Conservation (phyloP, 1,140 invertebrate species). For the Periplaneta americana region DNA sequence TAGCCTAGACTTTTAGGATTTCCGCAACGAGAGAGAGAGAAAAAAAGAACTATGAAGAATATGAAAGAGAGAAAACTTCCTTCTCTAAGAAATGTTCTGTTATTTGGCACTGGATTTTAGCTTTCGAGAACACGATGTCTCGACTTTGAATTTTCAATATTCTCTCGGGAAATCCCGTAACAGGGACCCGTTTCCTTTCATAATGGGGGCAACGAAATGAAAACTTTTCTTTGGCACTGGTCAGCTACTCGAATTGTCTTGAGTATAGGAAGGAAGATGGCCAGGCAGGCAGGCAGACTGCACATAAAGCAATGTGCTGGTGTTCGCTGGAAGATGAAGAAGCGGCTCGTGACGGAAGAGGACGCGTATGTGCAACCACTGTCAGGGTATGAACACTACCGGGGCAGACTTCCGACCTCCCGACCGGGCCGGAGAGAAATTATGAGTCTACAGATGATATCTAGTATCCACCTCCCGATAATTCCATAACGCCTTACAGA, state of each 20-base stretch:
- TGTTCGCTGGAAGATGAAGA: background rate
- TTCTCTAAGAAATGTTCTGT: too few relatives aligned
- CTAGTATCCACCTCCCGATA: background rate
- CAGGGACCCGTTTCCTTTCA: background rate
- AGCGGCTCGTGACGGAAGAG: background rate
- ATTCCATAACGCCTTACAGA: slow-evolving; percentile 11
- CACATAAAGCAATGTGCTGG: background rate
- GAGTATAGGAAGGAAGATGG: background rate
- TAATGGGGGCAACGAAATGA: background rate
- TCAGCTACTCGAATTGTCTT: background rate
- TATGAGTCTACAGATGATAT: slow-evolving; percentile 13
- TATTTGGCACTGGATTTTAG: too few relatives aligned
- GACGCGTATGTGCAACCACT: background rate
- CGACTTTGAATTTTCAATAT: background rate
- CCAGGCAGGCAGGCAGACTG: too few relatives aligned
- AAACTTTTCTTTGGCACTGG: background rate
- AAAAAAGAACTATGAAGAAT: too few relatives aligned
- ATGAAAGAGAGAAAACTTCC: too few relatives aligned
- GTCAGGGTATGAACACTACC: background rate
- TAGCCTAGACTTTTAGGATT: too few relatives aligned
- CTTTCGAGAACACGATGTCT: too few relatives aligned
- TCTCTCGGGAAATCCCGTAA: background rate
- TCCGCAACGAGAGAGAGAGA: too few relatives aligned
- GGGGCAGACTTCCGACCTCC: background rate
- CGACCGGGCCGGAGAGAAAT: background rate